Evolutionary conservation across 2,888 invertebrate species (phyloP).

Genomic region (Cremastinae sp.): DNA sequence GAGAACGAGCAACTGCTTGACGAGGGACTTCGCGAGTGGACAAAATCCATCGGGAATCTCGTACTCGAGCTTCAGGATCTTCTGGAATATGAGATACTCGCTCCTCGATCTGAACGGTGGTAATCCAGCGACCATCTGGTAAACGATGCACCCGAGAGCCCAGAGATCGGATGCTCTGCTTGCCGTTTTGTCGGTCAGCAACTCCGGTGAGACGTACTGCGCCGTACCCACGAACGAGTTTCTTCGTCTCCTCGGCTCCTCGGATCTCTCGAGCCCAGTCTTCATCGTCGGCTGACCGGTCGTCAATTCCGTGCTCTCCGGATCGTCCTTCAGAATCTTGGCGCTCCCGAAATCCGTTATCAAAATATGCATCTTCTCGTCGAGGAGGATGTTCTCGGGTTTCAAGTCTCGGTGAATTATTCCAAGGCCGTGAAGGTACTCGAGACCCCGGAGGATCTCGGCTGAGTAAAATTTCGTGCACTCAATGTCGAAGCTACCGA

Average conservation of each 20-base stretch:
- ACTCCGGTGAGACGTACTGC: constrained; percentile 98
- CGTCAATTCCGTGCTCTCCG: too few relatives aligned
- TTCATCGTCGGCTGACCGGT: constrained; percentile 6
- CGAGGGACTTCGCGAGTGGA: constrained; percentile 91
- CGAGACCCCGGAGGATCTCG: constrained; percentile 94
- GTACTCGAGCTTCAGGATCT: constrained; percentile 94
- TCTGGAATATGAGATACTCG: constrained; percentile 98
- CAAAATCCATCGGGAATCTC: constrained; percentile 96
- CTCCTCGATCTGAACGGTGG: constrained; percentile 95
- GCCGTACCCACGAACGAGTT: constrained; percentile 99
- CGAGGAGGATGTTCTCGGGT: constrained; percentile 98
- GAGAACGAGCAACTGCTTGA: constrained; percentile 91
- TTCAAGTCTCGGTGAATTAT: constrained; percentile 98
- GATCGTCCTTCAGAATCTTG: constrained; percentile 85
- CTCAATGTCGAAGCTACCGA: constrained; percentile 93
- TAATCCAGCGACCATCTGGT: constrained; percentile 97
- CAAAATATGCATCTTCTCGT: constrained; percentile 97
- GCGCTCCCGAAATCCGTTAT: constrained; percentile 99
- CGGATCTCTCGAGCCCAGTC: constrained; percentile 32
- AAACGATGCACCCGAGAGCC: constrained; percentile 98
- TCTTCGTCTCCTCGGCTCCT: constrained; percentile 81
- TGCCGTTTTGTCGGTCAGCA: constrained; percentile 90
- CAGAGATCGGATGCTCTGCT: constrained; percentile 94
- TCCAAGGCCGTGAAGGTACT: constrained; percentile 92
- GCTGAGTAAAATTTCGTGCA: constrained; percentile 97